These are phyloP conservation scores for Brotogeris chrysoptera DNA, from an alignment of 2,797 vertebrate species.

Conservation along the genomic window DNA sequence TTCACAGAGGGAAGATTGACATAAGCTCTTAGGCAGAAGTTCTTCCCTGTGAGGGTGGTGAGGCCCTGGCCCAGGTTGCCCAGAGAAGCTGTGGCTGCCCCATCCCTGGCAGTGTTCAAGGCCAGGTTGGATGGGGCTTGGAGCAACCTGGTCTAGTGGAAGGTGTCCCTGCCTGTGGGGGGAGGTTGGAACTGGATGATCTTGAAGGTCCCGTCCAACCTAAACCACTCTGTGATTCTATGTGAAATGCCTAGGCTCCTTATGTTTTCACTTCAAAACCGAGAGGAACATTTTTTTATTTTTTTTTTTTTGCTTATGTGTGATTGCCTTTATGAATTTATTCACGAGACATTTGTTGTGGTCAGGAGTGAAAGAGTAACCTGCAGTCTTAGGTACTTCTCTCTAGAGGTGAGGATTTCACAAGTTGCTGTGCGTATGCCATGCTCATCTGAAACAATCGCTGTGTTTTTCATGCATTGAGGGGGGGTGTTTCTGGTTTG, in stretches of 20 bases:
- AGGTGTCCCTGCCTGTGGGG: background rate
- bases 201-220: background rate
- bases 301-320: background rate
- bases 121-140: background rate
- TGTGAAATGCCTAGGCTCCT: background rate
- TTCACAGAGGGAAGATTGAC: background rate
- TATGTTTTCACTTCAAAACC: background rate
- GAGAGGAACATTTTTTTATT: background rate
- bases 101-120: background rate
- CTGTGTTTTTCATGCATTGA: background rate
- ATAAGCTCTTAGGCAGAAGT: background rate
- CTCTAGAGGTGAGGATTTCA: background rate
- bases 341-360: background rate
- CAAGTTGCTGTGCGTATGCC: background rate
- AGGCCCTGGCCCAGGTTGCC: background rate
- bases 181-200: background rate
- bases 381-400: background rate
- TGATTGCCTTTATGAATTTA: background rate
- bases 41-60: background rate
- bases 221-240: background rate
- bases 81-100: background rate
- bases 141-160: background rate
- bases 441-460: rapidly evolving
- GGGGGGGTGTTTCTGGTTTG: background rate
- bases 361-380: background rate